phyloP scores from a whole-genome alignment of 2,113 vertebrate species.

The Oenanthe oenanthe region DNA sequence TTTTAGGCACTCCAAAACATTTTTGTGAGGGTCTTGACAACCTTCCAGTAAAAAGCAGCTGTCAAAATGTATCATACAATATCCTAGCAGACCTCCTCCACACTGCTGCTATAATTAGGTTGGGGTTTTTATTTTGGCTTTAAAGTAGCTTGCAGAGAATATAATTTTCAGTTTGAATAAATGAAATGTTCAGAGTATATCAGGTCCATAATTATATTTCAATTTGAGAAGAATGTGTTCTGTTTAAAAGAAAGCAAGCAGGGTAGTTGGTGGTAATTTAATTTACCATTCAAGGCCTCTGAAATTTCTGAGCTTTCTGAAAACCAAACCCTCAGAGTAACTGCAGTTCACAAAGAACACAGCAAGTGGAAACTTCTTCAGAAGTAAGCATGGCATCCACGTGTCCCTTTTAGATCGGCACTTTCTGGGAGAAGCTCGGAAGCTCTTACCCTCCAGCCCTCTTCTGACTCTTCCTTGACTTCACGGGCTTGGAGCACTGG shows the following conservation, averaged over 20 bases:
- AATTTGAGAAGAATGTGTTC: constrained; percentile 53
- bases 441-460: not conserved
- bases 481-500: not conserved
- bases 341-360: not conserved
- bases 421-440: not conserved
- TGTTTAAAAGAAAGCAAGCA: constrained; percentile 53
- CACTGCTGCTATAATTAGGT: constrained; percentile 80
- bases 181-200: constrained; percentile 51
- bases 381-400: accelerated
- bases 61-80: constrained; percentile 66
- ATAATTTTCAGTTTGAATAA: constrained; percentile 77
- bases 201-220: constrained; percentile 59
- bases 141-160: constrained; percentile 80
- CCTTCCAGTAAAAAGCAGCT: constrained; percentile 72
- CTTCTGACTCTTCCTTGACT: accelerated
- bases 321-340: constrained; percentile 24
- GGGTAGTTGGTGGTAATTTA: constrained; percentile 24
- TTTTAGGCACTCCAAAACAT: constrained; percentile 56
- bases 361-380: not conserved
- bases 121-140: constrained; percentile 71
- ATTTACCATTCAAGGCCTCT: constrained; percentile 34
- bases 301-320: not conserved
- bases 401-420: not conserved
- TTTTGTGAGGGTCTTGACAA: constrained; percentile 66
- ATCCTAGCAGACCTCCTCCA: constrained; percentile 72